Evolutionary conservation across 2,113 vertebrate species (phyloP), one percentile per base, ranked within the genome.

Genomic region (Petrocephalus microphthalmus): DNA sequence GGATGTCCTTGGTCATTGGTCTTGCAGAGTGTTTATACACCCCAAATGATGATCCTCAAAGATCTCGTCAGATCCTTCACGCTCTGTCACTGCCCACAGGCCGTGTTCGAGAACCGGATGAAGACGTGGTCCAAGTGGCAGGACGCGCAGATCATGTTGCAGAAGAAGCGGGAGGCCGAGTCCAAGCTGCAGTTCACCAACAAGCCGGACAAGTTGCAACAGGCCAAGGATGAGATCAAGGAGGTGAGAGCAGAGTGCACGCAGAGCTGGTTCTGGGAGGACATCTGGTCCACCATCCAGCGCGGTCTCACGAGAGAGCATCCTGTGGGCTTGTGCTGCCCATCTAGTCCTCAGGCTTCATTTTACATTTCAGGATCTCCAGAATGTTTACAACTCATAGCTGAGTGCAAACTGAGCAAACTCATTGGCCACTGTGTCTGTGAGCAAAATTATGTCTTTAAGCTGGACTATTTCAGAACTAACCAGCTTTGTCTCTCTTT

Each of bases 81-180:
- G 82, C 82, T 52, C 5, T 52, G 47, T 84, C 22, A 85, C 51
- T 85, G 25, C 64, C 90, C 74, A 2, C 54, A 99, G 97, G 96
- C 95, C 89, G 97, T 99, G 74, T 99, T 99, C 92, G 98, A 99
- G 91, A 97, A 99, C 90, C 95, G 97, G 64, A 97, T 98, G 95
- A 99, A 99, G 94, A 97, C 97, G 86, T 99, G 98, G 98, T 97
- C 98, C 93, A 99, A 97, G 90, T 99, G 98, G 97, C 98, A 99
- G 94, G 98, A 99, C 92, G 96, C 96, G 89, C 98, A 99, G 93
- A 90, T 98, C 89, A 96, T 97, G 92, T 96, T 99, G 92, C 97
- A 98, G 93, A 97, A 97, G 94, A 99, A 99, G 93, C 95, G 97
- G 88, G 98, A 99, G 91, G 96, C 97, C 17, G 98, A 99, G 91